phyloP scores from a whole-genome alignment of 64 coral and sea anemone species.

The Montipora capricornis region DNA sequence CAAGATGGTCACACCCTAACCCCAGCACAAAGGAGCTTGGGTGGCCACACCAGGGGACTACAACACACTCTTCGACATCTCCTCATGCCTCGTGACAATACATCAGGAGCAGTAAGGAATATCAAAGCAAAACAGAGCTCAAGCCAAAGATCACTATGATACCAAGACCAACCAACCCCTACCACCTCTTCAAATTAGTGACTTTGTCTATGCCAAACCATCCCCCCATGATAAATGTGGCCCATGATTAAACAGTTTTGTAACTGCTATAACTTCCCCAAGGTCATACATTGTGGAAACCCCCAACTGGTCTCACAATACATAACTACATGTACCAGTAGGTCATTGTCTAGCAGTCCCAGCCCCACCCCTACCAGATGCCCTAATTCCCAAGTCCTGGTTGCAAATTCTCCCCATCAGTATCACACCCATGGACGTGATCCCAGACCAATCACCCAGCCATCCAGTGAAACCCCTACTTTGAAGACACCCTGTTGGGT shows the following conservation, averaged over 20 bases:
- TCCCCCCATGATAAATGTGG: slow-evolving; percentile 39
- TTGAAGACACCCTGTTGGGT: no score
- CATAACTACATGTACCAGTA: no score
- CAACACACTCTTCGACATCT: no score
- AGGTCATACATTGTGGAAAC: no score
- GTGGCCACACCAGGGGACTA: no score
- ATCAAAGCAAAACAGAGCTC: neutral
- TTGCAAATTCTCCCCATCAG: neutral
- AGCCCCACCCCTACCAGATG: slow-evolving; percentile 25
- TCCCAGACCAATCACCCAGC: no score
- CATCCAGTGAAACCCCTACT: no score
- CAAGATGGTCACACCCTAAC: no score
- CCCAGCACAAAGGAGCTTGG: no score
- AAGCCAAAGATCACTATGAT: slow-evolving; percentile 28
- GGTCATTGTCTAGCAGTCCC: slow-evolving; percentile 28
- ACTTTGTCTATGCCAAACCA: slow-evolving; percentile 39
- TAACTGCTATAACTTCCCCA: no score
- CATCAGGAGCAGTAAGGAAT: neutral
- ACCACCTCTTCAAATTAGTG: slow-evolving; percentile 27
- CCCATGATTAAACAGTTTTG: neutral
- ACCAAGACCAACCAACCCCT: slow-evolving; percentile 12
- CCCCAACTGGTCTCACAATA: no score
- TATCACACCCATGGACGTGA: no score
- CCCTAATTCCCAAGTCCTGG: slow-evolving; percentile 36
- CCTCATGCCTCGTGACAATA: slow-evolving; percentile 8